Base-by-base conservation (phyloP, 2,888 invertebrate species). In the Polydrusus pterygomalis region DNA sequence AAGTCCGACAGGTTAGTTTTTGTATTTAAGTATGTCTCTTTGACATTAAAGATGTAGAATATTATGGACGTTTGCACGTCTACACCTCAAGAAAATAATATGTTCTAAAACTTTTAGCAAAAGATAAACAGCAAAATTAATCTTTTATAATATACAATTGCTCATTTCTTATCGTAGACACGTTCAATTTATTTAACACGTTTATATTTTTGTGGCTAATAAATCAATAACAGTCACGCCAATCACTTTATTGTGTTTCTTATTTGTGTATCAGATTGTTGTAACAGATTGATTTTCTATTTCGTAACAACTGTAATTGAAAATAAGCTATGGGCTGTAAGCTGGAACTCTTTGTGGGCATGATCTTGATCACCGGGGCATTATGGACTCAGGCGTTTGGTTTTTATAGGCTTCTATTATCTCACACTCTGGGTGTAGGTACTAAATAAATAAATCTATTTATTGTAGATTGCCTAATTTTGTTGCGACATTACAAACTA, bases 1-100 rank as follows among this genome's bases (percentile, higher is more conserved):
- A 87, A 93, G 91, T 83, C 93, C 90, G 65, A 88, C 88, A 86
- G 89, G 89, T 89, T 85, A 85, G 86, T 64, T 38, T 58, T 67
- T 65, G 8, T 25, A 11, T 40, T 40, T 40, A 40, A 40, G 9
- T 40, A 40, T 9, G n/a, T n/a, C n/a, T n/a, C n/a, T n/a, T n/a
- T n/a, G n/a, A n/a, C n/a, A 11, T 5, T 5, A 40, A 8, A 2
- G 25, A 25, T 25, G 5, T 25, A 25, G 25, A 25, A 25, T 25
- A 25, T 3, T 25, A 1, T 25, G 25, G 25, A n/a, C n/a, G n/a
- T n/a, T n/a, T n/a, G n/a, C n/a, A n/a, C n/a, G n/a, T n/a, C n/a
- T n/a, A n/a, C n/a, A n/a, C n/a, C n/a, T n/a, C n/a, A n/a, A n/a
- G n/a, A n/a, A n/a, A n/a, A n/a, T n/a, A n/a, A n/a, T n/a, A n/a